These are phyloP conservation scores for Griposia aprilina DNA, from an alignment of 2,888 invertebrate genomes.

Conservation along the genomic window DNA sequence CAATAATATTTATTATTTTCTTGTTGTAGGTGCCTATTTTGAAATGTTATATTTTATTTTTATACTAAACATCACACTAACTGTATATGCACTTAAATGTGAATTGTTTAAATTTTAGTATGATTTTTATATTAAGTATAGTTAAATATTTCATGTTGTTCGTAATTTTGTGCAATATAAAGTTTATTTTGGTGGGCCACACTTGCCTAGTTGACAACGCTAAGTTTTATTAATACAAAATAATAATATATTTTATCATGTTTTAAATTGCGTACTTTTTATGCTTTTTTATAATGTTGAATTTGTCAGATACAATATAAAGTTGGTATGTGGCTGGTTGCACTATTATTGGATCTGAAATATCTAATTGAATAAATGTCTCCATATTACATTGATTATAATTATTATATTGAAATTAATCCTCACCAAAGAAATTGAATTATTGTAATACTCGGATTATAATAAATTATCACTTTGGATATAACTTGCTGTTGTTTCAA, in stretches of 20 bases:
- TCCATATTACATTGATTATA: conserved; percentile 67
- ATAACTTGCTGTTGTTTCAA: conserved; percentile 70
- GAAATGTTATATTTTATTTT: conserved; percentile 70
- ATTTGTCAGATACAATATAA: conserved; percentile 47
- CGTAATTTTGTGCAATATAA: conserved; percentile 69
- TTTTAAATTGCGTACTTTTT: conserved; percentile 60
- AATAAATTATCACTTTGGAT: conserved; percentile 86
- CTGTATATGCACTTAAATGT: conserved; percentile 75
- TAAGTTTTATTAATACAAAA: conserved; percentile 32
- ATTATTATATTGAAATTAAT: conserved; percentile 79
- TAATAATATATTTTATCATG: conserved; percentile 54
- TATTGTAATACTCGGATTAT: conserved; percentile 87
- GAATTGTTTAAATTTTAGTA: conserved; percentile 68
- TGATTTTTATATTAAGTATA: conserved; percentile 67
- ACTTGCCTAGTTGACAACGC: conserved; percentile 63
- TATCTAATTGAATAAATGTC: conserved; percentile 63
- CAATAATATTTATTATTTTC: conserved; percentile 61
- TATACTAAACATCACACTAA: conserved; percentile 77
- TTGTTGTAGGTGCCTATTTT: conserved; percentile 78
- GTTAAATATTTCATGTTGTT: conserved; percentile 69
- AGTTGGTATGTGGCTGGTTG: conserved; percentile 55
- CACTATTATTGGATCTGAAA: conserved; percentile 75
- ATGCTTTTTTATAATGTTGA: conserved; percentile 60
- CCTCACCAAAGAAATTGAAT: conserved; percentile 88
- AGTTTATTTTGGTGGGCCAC: conserved; percentile 60